Evolutionary conservation across 1,140 invertebrate species (phyloP), one percentile per base, ranked within the genome.

Genomic region (Steinernema feltiae): DNA sequence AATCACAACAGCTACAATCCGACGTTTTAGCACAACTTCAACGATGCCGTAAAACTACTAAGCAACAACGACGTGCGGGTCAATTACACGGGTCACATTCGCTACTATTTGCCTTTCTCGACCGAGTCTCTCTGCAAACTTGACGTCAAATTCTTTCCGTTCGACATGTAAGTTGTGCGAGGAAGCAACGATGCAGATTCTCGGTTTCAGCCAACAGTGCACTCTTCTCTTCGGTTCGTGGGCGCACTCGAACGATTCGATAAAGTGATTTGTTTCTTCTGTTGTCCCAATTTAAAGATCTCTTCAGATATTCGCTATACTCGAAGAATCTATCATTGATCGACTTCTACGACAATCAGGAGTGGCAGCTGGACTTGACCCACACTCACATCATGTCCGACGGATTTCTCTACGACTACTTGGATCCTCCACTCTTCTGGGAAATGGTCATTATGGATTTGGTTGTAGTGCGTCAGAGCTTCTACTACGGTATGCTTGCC

Each of bases 401-500:
- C 48, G 82, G 83, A 18, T 85, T 86, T 69, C 75, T 85, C 17
- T 85, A 85, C 71, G 84, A 85, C 63, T 85, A 85, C 72, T 70
- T 85, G 69, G 85, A 85, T 48, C 84, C 84, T 17, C 84, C 84
- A 30, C 72, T 85, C 0, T 85, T 84, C 46, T 86, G 84, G 84
- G 84, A 85, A 69, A 85, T 85, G 84, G 82, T 85, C 48, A 83
- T 85, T 3, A 83, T 85, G 29, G 84, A 86, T 41, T 74, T 85
- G 32, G 84, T 85, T 1, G 82, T 85, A 30, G 71, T 73, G 18
- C 32, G 84, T 48, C 84, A 85, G 48, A 84, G 82, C 73, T 85
- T 85, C 73, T 85, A 85, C 72, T 85, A 86, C 63, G 83, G 84
- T 80, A n/a, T n/a, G n/a, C n/a, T n/a, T n/a, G n/a, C n/a, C n/a